Conservation (phyloP, 1,140 invertebrate species). For the Drusus annulatus region DNA sequence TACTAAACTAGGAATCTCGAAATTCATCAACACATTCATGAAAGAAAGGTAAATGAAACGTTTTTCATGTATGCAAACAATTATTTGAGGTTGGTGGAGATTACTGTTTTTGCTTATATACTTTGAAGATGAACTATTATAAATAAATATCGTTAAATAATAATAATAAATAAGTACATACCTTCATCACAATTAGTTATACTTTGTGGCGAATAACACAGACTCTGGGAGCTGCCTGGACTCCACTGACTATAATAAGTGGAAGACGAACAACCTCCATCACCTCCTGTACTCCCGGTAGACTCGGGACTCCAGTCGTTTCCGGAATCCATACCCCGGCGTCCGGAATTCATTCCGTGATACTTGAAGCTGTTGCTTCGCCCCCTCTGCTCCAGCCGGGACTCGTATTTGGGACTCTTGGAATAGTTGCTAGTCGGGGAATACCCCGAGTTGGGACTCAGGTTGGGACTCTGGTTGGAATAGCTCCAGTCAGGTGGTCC, state of each 20-base stretch:
- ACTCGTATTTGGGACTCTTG: constrained; percentile 63
- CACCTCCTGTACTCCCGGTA: constrained; percentile 49
- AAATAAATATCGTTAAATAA: no score
- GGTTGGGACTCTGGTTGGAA: constrained; percentile 57
- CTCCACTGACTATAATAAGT: constrained; percentile 67
- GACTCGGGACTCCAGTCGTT: constrained; percentile 69
- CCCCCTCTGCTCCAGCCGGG: constrained; percentile 48
- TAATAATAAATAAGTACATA: constrained; percentile 19
- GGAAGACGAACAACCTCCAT: constrained; percentile 62
- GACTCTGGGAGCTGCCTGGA: constrained; percentile 63
- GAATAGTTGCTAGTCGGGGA: constrained; percentile 39
- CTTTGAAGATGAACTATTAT: no score
- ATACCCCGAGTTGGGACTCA: constrained; percentile 59
- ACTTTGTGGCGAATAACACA: constrained; percentile 50
- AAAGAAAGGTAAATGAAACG: no score
- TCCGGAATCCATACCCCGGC: background rate
- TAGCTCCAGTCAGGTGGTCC: constrained; percentile 64
- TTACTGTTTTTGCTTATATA: no score
- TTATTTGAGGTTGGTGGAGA: no score
- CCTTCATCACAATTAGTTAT: constrained; percentile 51
- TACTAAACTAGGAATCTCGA: no score
- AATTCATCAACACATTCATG: no score
- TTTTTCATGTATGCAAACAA: no score
- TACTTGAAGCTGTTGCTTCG: constrained; percentile 58
- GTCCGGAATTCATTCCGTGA: constrained; percentile 9